phyloP scores from a whole-genome alignment of 2,888 invertebrate species.

The Drosophila helvetica region DNA sequence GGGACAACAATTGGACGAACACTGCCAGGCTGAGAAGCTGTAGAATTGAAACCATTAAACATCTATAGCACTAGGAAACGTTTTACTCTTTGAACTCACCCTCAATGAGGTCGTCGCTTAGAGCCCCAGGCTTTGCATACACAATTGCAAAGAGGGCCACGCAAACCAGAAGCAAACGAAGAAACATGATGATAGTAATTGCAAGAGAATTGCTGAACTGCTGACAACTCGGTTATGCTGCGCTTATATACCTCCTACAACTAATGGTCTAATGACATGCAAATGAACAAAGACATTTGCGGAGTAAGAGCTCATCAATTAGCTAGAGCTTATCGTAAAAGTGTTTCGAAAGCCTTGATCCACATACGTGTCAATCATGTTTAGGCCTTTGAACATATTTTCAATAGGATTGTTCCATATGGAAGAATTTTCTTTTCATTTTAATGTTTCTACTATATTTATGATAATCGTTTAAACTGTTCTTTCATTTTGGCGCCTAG shows the following conservation, averaged over 20 bases:
- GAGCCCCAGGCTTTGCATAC: neutral
- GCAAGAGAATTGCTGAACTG: neutral
- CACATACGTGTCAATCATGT: neutral
- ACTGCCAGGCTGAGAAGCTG: neutral
- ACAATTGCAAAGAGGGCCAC: conserved; percentile 8
- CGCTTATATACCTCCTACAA: conserved; percentile 5
- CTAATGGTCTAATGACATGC: neutral
- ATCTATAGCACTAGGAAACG: neutral
- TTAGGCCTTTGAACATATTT: neutral
- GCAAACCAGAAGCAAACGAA: conserved; percentile 11
- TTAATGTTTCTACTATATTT: neutral
- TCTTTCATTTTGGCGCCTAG: neutral
- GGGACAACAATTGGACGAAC: conserved; percentile 4
- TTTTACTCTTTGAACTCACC: neutral
- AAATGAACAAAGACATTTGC: neutral
- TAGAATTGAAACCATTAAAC: neutral
- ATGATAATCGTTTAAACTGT: neutral
- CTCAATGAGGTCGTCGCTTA: neutral
- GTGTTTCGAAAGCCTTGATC: no score
- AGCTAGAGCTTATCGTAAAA: no score
- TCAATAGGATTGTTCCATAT: no score
- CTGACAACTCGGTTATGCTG: neutral
- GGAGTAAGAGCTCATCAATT: neutral
- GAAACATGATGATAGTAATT: conserved; percentile 7
- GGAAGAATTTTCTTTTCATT: neutral